Evolutionary conservation across 2,888 invertebrate species (phyloP).

Genomic region (Troides helena): DNA sequence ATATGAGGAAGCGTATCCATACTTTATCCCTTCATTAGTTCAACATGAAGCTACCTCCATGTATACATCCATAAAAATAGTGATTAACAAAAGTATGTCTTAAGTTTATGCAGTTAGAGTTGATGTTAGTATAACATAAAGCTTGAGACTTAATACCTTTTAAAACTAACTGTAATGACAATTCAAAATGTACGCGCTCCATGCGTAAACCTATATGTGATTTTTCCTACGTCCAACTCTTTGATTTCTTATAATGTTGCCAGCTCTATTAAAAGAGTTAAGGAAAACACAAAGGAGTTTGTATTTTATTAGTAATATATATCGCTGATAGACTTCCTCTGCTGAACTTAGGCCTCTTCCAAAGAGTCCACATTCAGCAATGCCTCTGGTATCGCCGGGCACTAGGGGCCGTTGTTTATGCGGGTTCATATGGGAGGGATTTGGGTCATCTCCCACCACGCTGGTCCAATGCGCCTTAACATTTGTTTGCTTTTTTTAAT

Average conservation of each 20-base stretch:
- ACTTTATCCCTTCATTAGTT: constrained; percentile 63
- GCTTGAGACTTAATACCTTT: constrained; percentile 33
- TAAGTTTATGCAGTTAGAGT: fast-evolving
- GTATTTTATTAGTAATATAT: too few relatives aligned
- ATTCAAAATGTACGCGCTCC: constrained; percentile 59
- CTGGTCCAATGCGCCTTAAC: too few relatives aligned
- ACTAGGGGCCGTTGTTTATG: too few relatives aligned
- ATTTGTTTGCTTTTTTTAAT: too few relatives aligned
- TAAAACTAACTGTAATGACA: constrained; percentile 65
- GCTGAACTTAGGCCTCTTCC: too few relatives aligned
- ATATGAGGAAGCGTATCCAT: constrained; percentile 37
- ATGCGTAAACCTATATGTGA: constrained; percentile 55
- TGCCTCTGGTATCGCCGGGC: too few relatives aligned
- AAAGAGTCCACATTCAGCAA: too few relatives aligned
- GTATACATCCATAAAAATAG: constrained; percentile 35
- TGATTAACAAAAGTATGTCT: constrained; percentile 28
- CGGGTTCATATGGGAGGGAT: too few relatives aligned
- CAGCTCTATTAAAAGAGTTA: background rate
- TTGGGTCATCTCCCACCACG: too few relatives aligned
- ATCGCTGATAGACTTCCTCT: too few relatives aligned
- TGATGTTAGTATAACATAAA: constrained; percentile 28
- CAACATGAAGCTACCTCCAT: constrained; percentile 51
- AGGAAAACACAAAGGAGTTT: background rate
- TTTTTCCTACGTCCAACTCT: constrained; percentile 49
- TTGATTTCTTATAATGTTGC: constrained; percentile 17